These are phyloP conservation scores for Rhorus exstirpatorius DNA, from an alignment of 2,888 invertebrate species.

Conservation along the genomic window DNA sequence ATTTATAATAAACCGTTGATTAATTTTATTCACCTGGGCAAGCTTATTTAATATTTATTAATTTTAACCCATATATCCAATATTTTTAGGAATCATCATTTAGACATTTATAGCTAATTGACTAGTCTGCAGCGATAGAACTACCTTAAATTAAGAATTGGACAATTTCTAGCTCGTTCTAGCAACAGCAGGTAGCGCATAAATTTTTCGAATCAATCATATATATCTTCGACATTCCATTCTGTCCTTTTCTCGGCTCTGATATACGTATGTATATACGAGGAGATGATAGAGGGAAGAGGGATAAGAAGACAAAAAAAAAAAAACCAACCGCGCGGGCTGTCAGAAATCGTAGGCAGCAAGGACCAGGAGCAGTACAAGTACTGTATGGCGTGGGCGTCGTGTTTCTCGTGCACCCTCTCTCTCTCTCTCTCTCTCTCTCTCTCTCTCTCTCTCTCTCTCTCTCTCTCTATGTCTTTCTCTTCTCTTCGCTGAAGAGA, in stretches of 20 bases:
- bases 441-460: slow-evolving; percentile 14
- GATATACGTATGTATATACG: slow-evolving; percentile 22
- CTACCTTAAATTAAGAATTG: too few species aligned
- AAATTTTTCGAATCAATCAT: slow-evolving; percentile 46
- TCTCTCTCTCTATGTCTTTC: slow-evolving; percentile 13
- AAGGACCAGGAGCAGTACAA: slow-evolving; percentile 54
- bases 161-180: too few species aligned
- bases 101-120: too few species aligned
- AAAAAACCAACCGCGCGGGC: slow-evolving; percentile 1
- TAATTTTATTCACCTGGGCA: too few species aligned
- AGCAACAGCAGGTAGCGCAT: too few species aligned
- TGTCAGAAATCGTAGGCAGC: slow-evolving; percentile 59
- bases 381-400: slow-evolving; percentile 54
- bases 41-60: too few species aligned
- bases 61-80: too few species aligned
- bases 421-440: slow-evolving; percentile 9
- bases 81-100: too few species aligned
- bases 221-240: slow-evolving; percentile 41
- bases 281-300: slow-evolving; percentile 65
- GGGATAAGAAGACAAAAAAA: slow-evolving; percentile 25
- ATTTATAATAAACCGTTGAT: too few species aligned
- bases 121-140: too few species aligned
- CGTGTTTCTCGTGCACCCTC: slow-evolving; percentile 24
- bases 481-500: slow-evolving; percentile 33
- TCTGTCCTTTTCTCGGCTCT: slow-evolving; percentile 7